These are phyloP conservation scores for Serripes groenlandicus DNA, from an alignment of 2,888 invertebrate species.

Conservation along the genomic window DNA sequence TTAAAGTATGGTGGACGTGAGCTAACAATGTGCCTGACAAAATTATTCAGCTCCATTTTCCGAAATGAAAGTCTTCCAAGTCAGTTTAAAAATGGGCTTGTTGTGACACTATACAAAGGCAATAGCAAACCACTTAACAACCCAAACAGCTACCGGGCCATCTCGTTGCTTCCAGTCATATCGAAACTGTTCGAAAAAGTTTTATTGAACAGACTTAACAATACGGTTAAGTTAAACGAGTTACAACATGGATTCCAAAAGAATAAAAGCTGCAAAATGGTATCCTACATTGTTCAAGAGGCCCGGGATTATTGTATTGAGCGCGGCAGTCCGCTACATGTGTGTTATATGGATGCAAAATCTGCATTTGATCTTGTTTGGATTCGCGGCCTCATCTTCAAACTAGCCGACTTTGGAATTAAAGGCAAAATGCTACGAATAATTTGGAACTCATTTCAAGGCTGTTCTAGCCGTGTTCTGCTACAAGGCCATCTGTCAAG, in stretches of 20 bases:
- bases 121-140: not conserved
- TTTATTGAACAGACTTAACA: not conserved
- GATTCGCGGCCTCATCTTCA: constrained; percentile 14
- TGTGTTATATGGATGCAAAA: constrained; percentile 21
- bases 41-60: constrained; percentile 2
- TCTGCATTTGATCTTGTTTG: constrained; percentile 19
- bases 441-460: constrained; percentile 3
- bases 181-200: constrained; percentile 12
- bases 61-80: not conserved
- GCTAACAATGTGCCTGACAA: not conserved
- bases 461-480: not conserved
- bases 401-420: constrained; percentile 14
- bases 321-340: not conserved
- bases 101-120: constrained; percentile 13
- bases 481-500: not conserved
- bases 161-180: constrained; percentile 5
- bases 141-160: constrained; percentile 24
- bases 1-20: not conserved
- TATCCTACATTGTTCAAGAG: constrained; percentile 23
- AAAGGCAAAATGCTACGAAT: not conserved
- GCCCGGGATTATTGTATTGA: constrained; percentile 12
- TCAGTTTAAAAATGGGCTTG: not conserved
- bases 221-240: not conserved
- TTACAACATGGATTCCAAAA: constrained; percentile 32
- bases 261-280: constrained; percentile 21